These are phyloP conservation scores for Lampris incognitus DNA, from an alignment of 2,113 vertebrate genomes.

Conservation along the genomic window DNA sequence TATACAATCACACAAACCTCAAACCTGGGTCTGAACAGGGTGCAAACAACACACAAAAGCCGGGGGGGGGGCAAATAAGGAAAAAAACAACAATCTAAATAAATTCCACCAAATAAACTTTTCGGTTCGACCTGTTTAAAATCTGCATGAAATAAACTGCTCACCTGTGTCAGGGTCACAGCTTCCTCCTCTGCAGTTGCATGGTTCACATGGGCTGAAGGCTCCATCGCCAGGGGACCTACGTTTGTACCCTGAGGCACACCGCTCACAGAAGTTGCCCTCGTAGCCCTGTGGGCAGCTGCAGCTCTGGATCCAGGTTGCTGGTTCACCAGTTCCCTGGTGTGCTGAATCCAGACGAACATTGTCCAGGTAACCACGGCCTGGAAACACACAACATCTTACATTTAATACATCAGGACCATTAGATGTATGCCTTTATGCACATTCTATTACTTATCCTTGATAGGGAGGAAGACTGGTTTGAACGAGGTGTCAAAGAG, in stretches of 20 bases:
- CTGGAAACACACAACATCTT: slow-evolving; percentile 69
- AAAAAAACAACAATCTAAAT: no score
- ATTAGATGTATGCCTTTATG: no score
- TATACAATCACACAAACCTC: no score
- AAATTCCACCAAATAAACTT: no score
- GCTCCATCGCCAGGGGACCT: slow-evolving; percentile 69
- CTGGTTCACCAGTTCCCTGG: slow-evolving; percentile 70
- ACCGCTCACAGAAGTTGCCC: slow-evolving; percentile 89
- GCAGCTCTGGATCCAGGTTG: slow-evolving; percentile 89
- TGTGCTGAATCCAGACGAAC: slow-evolving; percentile 86
- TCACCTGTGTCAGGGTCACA: slow-evolving; percentile 91
- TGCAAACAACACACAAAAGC: no score
- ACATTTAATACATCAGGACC: no score
- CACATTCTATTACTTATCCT: no score
- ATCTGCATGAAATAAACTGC: neutral
- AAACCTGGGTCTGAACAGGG: no score
- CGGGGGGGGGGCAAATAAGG: no score
- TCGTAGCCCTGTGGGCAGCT: slow-evolving; percentile 81
- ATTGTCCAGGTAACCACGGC: slow-evolving; percentile 90
- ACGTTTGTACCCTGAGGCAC: slow-evolving; percentile 86
- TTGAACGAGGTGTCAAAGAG: no score
- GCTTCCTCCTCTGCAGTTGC: slow-evolving; percentile 86
- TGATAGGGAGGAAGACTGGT: no score
- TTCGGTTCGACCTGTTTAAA: no score
- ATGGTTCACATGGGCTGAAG: slow-evolving; percentile 86